Percentiles rank a stretch among this genome's conserved stretches.
phyloP scores from a whole-genome alignment of 2,797 vertebrate species.

The Pseudochromis fuscus region DNA sequence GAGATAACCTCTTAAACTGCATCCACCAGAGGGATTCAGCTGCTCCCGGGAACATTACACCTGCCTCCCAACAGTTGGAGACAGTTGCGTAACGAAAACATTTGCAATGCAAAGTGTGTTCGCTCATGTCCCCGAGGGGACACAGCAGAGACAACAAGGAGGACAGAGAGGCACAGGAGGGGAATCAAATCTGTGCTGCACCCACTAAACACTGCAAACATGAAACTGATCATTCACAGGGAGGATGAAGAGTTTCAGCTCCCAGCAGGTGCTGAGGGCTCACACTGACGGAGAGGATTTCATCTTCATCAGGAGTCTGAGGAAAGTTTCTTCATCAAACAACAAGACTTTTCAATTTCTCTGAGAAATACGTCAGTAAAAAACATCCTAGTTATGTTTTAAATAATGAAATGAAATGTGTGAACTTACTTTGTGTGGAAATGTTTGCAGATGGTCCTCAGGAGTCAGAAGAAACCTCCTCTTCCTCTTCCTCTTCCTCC shows the following conservation, averaged over 20 bases:
- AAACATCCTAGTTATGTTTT: rapidly evolving
- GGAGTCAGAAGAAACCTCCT: neutral
- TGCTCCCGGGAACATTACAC: conserved; percentile 57
- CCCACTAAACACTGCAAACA: conserved; percentile 2
- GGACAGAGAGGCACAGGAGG: neutral
- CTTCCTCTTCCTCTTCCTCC: neutral
- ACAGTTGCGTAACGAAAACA: conserved; percentile 66
- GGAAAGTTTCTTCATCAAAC: conserved; percentile 1
- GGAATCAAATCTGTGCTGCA: conserved; percentile 61
- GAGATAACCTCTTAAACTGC: conserved; percentile 13
- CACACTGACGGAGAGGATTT: no score
- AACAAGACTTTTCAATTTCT: neutral
- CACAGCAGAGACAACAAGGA: neutral
- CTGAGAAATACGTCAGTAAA: neutral
- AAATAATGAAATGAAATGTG: neutral
- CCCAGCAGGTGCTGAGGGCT: no score
- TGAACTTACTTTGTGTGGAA: conserved; percentile 44
- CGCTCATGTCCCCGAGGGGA: conserved; percentile 37
- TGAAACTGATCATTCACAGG: neutral
- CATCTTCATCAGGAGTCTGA: neutral
- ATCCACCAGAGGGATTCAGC: conserved; percentile 28
- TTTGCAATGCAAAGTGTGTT: conserved; percentile 74
- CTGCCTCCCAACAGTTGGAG: conserved; percentile 29
- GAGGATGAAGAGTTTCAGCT: no score
- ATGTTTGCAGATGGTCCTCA: conserved; percentile 26